Evolutionary conservation across 1,140 invertebrate genomes (phyloP).

Genomic region (Bombus superbus): DNA sequence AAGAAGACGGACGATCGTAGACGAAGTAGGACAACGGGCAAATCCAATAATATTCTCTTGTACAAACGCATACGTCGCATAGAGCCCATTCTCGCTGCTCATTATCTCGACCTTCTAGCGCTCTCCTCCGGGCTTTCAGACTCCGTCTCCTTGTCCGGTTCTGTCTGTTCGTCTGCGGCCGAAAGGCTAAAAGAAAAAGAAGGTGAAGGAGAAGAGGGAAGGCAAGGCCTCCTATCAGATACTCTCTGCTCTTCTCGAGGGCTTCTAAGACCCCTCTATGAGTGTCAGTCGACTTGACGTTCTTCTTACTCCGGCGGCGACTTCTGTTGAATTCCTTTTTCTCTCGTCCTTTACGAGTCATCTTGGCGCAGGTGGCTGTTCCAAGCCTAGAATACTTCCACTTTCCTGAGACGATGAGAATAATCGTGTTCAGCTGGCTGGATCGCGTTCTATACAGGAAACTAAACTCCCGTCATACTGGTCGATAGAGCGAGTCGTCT

Average conservation of each 20-base stretch:
- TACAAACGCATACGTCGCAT: slow-evolving; percentile 57
- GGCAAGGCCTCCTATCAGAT: slow-evolving; percentile 55
- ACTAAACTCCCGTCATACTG: no score
- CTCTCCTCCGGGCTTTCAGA: slow-evolving; percentile 42
- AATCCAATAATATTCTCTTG: slow-evolving; percentile 17
- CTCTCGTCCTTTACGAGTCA: slow-evolving; percentile 6
- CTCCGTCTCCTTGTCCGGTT: slow-evolving; percentile 60
- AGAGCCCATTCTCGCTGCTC: slow-evolving; percentile 45
- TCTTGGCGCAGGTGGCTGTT: slow-evolving; percentile 25
- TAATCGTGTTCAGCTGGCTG: slow-evolving; percentile 12
- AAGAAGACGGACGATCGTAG: slow-evolving; percentile 5
- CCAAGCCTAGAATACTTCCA: slow-evolving; percentile 16
- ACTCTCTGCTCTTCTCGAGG: slow-evolving; percentile 21
- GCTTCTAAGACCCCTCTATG: slow-evolving; percentile 57
- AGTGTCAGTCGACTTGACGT: slow-evolving; percentile 44
- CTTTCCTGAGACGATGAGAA: slow-evolving; percentile 10
- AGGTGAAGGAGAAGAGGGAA: slow-evolving; percentile 4
- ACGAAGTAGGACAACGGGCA: slow-evolving; percentile 22
- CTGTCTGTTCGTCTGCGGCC: slow-evolving; percentile 53
- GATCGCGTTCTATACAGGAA: no score
- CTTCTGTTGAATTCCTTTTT: slow-evolving; percentile 58
- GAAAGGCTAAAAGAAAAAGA: slow-evolving; percentile 24
- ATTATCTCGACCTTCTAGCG: slow-evolving; percentile 64
- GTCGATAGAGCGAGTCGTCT: background rate
- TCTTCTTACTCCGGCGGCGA: slow-evolving; percentile 47